These are phyloP conservation scores for Triplophysa rosa DNA, from an alignment of 2,113 vertebrate genomes.

Conservation along the genomic window DNA sequence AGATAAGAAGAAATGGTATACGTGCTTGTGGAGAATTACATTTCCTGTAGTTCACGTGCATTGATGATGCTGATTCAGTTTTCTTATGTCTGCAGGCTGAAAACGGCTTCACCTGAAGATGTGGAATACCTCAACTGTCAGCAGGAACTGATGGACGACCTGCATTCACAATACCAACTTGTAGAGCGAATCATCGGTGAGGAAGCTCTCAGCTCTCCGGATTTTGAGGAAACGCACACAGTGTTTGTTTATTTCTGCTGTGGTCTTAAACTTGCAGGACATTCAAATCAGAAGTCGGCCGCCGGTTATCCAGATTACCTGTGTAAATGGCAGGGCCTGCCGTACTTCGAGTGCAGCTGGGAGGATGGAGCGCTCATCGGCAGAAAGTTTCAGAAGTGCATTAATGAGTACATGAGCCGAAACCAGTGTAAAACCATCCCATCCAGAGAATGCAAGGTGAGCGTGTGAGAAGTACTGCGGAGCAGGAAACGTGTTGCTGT, in stretches of 20 bases:
- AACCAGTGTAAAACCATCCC: conserved; percentile 96
- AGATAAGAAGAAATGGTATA: conserved; percentile 91
- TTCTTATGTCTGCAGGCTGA: conserved; percentile 77
- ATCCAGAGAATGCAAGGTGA: conserved; percentile 93
- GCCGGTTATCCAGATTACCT: conserved; percentile 97
- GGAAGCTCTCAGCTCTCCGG: conserved; percentile 23
- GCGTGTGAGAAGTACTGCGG: background rate
- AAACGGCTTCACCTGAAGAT: conserved; percentile 96
- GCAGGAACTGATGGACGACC: conserved; percentile 93
- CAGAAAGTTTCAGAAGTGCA: conserved; percentile 91
- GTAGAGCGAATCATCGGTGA: conserved; percentile 97
- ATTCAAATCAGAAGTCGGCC: conserved; percentile 97
- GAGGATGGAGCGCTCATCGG: conserved; percentile 94
- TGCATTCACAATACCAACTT: conserved; percentile 96
- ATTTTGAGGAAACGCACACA: background rate
- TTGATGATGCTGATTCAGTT: background rate
- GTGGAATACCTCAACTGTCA: conserved; percentile 98
- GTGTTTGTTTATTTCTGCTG: background rate
- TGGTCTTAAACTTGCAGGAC: conserved; percentile 71
- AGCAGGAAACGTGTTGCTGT: background rate
- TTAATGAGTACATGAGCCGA: conserved; percentile 92
- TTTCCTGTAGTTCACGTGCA: background rate
- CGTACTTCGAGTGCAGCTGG: conserved; percentile 98
- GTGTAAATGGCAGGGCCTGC: conserved; percentile 98
- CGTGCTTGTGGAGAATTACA: background rate